phyloP scores from a whole-genome alignment of 2,888 invertebrate species.

The Mongoloraphidia duomilia region DNA sequence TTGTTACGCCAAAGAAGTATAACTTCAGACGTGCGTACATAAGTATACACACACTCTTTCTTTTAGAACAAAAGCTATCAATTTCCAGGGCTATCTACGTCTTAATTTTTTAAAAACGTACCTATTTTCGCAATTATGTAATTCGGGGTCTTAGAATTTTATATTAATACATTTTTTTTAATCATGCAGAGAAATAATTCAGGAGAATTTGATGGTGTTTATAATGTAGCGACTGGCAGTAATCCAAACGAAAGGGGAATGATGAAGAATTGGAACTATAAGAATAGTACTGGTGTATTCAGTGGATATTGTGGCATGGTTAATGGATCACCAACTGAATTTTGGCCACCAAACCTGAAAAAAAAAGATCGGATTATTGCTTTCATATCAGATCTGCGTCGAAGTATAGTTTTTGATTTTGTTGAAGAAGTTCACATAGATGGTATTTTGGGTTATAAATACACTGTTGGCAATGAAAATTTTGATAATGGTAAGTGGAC shows the following conservation, averaged over 20 bases:
- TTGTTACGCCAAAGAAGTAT: too few relatives aligned
- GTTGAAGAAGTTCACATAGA: slow-evolving; percentile 38
- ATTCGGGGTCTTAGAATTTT: too few relatives aligned
- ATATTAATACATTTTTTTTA: too few relatives aligned
- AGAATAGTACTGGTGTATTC: slow-evolving; percentile 40
- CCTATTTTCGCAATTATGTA: too few relatives aligned
- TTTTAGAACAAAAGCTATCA: background rate
- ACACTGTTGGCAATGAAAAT: slow-evolving; percentile 41
- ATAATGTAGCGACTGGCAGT: slow-evolving; percentile 58
- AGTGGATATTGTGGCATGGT: slow-evolving; percentile 43
- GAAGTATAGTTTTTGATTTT: slow-evolving; percentile 47
- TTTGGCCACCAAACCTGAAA: slow-evolving; percentile 54
- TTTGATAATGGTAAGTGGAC: slow-evolving; percentile 46
- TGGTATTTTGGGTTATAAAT: slow-evolving; percentile 52
- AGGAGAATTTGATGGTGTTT: slow-evolving; percentile 50
- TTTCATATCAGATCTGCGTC: slow-evolving; percentile 63
- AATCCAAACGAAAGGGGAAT: slow-evolving; percentile 47
- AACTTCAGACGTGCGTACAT: too few relatives aligned
- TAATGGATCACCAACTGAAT: slow-evolving; percentile 65
- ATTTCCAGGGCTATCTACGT: too few relatives aligned
- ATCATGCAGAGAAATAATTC: slow-evolving; percentile 58
- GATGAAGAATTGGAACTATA: slow-evolving; percentile 56
- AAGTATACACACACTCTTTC: too few relatives aligned
- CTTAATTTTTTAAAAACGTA: too few relatives aligned
- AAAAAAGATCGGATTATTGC: slow-evolving; percentile 40